A percentile compares a stretch with the other conserved stretches of the same genome.
These are phyloP conservation scores for Byasa hedistus DNA, from an alignment of 2,888 invertebrate species.

Conservation along the genomic window DNA sequence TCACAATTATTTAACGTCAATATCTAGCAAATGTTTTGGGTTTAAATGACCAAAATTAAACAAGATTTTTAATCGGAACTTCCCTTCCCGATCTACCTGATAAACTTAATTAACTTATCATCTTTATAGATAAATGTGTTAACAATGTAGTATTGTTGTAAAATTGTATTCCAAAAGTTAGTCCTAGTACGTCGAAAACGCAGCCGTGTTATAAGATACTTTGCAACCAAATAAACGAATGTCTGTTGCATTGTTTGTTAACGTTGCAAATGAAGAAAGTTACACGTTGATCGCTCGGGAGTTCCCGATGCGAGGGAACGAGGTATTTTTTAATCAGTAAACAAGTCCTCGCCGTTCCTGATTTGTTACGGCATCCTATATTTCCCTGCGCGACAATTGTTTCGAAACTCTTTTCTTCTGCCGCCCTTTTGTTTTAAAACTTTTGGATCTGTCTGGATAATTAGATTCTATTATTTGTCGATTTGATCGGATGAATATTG, in stretches of 20 bases:
- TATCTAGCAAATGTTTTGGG: too few relatives aligned
- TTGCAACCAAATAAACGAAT: conserved; percentile 29
- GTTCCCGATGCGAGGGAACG: conserved; percentile 46
- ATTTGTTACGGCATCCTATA: conserved; percentile 49
- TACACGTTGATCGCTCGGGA: conserved; percentile 46
- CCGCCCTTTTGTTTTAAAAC: conserved; percentile 15
- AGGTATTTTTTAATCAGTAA: conserved; percentile 47
- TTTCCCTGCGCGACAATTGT: conserved; percentile 36
- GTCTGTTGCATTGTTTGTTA: conserved; percentile 34
- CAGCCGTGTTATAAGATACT: conserved; percentile 17
- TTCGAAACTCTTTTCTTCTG: conserved; percentile 30
- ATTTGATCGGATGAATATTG: neutral
- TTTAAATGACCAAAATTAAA: too few relatives aligned
- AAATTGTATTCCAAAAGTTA: conserved; percentile 19
- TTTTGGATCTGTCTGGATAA: conserved; percentile 9
- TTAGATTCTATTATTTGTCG: conserved; percentile 3
- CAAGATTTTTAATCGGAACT: too few relatives aligned
- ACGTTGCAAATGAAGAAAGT: conserved; percentile 56
- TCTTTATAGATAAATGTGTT: too few relatives aligned
- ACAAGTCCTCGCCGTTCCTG: conserved; percentile 51
- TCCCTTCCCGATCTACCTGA: too few relatives aligned
- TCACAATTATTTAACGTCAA: too few relatives aligned
- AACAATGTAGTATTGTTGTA: too few relatives aligned
- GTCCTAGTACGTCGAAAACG: neutral
- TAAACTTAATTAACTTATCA: too few relatives aligned